A percentile compares a stretch with the other conserved stretches of the same genome.
These are phyloP conservation scores for Romanogobio albipinnatus DNA, from an alignment of 2,113 vertebrate genomes.

Conservation along the genomic window DNA sequence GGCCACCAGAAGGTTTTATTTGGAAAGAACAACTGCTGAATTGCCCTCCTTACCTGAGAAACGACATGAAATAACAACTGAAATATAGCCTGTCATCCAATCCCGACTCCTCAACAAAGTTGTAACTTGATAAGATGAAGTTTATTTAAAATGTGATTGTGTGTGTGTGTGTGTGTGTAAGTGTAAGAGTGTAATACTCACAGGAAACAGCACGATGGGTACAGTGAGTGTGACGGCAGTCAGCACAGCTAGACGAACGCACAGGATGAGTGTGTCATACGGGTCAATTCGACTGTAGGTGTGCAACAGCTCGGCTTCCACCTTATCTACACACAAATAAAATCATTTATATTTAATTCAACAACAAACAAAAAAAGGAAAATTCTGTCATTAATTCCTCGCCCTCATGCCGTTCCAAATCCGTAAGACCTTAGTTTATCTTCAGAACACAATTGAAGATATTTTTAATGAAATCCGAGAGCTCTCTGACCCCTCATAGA, in stretches of 20 bases:
- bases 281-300: constrained; percentile 92
- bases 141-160: neutral
- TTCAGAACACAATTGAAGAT: too few relatives aligned
- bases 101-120: neutral
- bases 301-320: constrained; percentile 94
- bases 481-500: too few relatives aligned
- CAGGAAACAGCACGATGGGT: constrained; percentile 96
- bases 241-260: constrained; percentile 94
- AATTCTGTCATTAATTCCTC: too few relatives aligned
- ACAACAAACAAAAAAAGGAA: neutral
- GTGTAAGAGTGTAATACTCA: constrained; percentile 80
- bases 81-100: neutral
- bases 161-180: neutral
- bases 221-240: constrained; percentile 95
- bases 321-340: constrained; percentile 75
- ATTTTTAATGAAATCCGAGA: too few relatives aligned
- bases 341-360: constrained; percentile 15
- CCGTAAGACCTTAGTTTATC: too few relatives aligned
- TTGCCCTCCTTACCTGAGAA: constrained; percentile 89
- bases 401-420: too few relatives aligned
- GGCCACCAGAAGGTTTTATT: constrained; percentile 95
- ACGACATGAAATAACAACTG: neutral
- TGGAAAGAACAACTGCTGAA: constrained; percentile 95
- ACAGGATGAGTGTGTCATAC: constrained; percentile 90
- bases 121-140: neutral